Evolutionary conservation across 2,113 vertebrate genomes (phyloP).

Genomic region (Taxidea taxus): DNA sequence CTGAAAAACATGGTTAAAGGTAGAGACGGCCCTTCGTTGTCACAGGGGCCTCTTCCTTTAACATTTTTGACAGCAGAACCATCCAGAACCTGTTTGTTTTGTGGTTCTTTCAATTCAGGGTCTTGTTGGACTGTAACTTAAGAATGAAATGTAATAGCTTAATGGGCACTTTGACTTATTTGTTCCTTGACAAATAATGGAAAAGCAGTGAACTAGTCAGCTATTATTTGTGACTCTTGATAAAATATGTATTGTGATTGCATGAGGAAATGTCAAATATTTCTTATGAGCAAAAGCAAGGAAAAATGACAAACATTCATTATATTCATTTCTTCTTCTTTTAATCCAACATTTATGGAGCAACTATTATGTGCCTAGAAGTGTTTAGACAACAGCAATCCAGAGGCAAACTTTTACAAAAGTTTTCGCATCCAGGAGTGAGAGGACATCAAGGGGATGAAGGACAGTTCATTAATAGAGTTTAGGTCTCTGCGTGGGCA

Average conservation of each 20-base stretch:
- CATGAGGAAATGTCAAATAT: neutral
- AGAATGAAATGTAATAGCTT: neutral
- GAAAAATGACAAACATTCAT: neutral
- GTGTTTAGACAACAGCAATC: neutral
- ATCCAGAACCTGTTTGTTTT: neutral
- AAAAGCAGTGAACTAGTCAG: neutral
- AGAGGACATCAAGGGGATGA: neutral
- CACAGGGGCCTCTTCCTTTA: neutral
- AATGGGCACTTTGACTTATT: neutral
- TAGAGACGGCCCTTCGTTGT: neutral
- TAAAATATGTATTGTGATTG: neutral
- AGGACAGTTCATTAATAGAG: neutral
- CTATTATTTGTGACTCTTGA: neutral
- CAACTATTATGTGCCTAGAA: neutral
- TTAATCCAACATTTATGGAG: neutral
- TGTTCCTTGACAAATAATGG: neutral
- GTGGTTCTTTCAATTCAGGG: neutral
- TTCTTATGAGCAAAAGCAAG: constrained; percentile 23
- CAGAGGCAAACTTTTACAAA: neutral
- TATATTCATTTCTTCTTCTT: neutral
- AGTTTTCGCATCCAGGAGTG: neutral
- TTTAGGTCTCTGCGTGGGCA: neutral
- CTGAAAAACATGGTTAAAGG: neutral
- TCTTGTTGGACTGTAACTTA: neutral
- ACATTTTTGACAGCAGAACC: neutral